Base-by-base conservation (phyloP, 1,140 invertebrate genomes). In the Drosophila subpulchrella region DNA sequence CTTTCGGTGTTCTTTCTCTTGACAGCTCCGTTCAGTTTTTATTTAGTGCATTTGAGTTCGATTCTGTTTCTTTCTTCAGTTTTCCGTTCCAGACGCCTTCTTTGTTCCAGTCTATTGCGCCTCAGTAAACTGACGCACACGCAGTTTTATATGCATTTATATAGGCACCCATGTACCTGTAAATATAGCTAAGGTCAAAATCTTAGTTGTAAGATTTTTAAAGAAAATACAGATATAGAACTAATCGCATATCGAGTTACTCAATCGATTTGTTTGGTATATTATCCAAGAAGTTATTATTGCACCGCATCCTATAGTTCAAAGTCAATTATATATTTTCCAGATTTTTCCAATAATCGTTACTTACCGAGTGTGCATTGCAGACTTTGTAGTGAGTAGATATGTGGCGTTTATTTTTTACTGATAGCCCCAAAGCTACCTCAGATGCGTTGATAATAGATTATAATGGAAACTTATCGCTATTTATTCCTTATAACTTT, bases 31-130 rank as follows among this genome's bases (percentile, higher is more conserved):
- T 65, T 58, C 15, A 58, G 32, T 61, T 65, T 57, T 44, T 38
- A 20, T 54, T 47, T 51, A 44, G 30, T 53, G 46, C 61, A 38
- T 38, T 54, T 61, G 41, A 60, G 30, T 34, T 30, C 42, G 24
- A 27, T 32, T 63, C 30, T 12, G 27, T 32, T 46, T 58, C 13
- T 57, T 62, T 42, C 7, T 50, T 56, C 32, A 10, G 30, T 38
- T 27, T 48, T 41, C 13, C 24, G 24, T 59, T 56, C 44, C 44
- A 54, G 59, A 17, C 50, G 13, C 36, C 50, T 82, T 80, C 78
- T 79, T 82, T 82, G 80, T 82, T 78, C 32, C 63, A 75, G 51
- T 60, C 50, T 74, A 81, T 60, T 81, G 63, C 67, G 66, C 24
- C 67, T 76, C 53, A 76, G 32, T 38, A 24, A 20, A 39, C 27